phyloP scores from a whole-genome alignment of 2,888 invertebrate genomes.

The Ormia ochracea region DNA sequence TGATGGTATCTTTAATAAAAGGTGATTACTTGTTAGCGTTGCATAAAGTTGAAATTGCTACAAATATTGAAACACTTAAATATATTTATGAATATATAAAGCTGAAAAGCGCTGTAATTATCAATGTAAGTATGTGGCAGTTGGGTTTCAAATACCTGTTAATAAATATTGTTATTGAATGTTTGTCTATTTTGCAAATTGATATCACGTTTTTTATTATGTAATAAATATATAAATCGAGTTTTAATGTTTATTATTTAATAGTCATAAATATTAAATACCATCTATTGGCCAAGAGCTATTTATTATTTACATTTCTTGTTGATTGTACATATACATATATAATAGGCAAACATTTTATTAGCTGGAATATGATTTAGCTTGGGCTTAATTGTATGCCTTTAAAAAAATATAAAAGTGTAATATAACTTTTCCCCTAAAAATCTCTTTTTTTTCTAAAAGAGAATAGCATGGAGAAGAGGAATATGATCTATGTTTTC shows the following conservation, averaged over 20 bases:
- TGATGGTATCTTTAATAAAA: constrained; percentile 48
- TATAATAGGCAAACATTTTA: no score
- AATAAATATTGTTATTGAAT: background rate
- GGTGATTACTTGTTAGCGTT: constrained; percentile 56
- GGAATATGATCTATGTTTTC: no score
- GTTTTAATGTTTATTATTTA: background rate
- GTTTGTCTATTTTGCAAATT: background rate
- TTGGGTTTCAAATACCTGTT: background rate
- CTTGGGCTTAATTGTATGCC: no score
- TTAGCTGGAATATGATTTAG: no score
- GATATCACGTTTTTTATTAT: background rate
- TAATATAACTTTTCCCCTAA: no score
- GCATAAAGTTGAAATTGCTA: constrained; percentile 2
- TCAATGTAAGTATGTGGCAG: background rate
- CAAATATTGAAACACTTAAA: background rate
- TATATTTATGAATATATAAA: background rate
- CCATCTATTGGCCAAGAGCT: background rate
- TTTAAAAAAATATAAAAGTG: no score
- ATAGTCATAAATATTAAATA: constrained; percentile 35
- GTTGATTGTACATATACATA: no score
- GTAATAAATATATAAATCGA: background rate
- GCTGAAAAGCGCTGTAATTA: background rate
- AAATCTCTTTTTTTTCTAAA: no score
- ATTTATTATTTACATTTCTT: no score
- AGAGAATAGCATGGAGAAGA: no score